Evolutionary conservation across 2,888 invertebrate genomes (phyloP).

Genomic region (Pristionchus exspectatus): DNA sequence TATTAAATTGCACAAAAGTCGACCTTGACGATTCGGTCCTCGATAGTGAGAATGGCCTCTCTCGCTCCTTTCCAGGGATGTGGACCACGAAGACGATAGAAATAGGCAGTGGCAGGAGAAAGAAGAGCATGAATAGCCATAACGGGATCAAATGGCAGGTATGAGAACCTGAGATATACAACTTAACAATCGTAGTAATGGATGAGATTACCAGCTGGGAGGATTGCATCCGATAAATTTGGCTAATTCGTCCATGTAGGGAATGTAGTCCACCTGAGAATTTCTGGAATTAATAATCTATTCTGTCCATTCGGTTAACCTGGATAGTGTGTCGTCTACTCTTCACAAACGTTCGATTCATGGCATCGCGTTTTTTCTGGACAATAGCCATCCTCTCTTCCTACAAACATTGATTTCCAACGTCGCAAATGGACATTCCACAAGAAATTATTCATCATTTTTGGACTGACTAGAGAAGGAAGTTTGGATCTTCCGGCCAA

Average conservation of each 20-base stretch:
- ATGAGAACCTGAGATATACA: background rate
- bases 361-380: background rate
- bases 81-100: conserved; percentile 70
- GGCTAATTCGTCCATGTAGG: conserved; percentile 81
- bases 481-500: conserved; percentile 57
- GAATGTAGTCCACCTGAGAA: conserved; percentile 78
- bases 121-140: conserved; percentile 54
- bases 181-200: too few relatives aligned
- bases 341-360: background rate
- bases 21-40: conserved; percentile 61
- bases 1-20: too few relatives aligned
- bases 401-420: background rate
- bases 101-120: conserved; percentile 67
- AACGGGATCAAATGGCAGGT: conserved; percentile 15
- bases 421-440: background rate
- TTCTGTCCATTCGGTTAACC: background rate
- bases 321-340: conserved; percentile 18
- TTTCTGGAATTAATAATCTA: too few relatives aligned
- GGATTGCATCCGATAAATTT: conserved; percentile 77
- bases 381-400: background rate
- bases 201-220: background rate
- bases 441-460: background rate
- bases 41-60: conserved; percentile 66
- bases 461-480: background rate
- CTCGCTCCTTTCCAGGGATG: conserved; percentile 70